Evolutionary conservation across 92 coral and sea anemone genomes (phyloP).

Genomic region (Epizoanthus rinbou): DNA sequence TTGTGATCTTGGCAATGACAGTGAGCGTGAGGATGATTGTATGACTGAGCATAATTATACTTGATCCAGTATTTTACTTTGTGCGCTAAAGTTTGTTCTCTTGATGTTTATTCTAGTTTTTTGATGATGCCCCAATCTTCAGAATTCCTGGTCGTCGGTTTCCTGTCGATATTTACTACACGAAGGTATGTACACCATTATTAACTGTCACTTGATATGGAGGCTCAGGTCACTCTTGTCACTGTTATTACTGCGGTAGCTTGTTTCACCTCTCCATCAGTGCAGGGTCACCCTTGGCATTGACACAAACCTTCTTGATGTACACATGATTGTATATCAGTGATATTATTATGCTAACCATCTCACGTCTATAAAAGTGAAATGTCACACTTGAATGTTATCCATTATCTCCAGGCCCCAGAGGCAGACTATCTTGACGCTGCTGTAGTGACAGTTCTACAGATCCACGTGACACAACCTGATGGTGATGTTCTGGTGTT

Average conservation of each 20-base stretch:
- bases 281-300: no score
- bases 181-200: slow-evolving; percentile 66
- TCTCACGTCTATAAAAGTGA: no score
- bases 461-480: slow-evolving; percentile 97
- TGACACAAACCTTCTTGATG: no score
- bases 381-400: no score
- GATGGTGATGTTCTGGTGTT: slow-evolving; percentile 93
- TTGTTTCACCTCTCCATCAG: no score
- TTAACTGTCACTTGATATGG: no score
- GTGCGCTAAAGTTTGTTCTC: not conserved
- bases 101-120: slow-evolving; percentile 66
- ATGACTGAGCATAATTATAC: not conserved
- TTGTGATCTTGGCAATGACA: no score
- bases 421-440: slow-evolving; percentile 99
- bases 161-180: slow-evolving; percentile 96
- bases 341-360: no score
- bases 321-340: not conserved
- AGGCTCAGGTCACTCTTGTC: not conserved
- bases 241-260: no score
- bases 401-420: slow-evolving; percentile 78
- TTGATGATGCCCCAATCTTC: slow-evolving; percentile 99
- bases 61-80: slow-evolving; percentile 1
- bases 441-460: slow-evolving; percentile 93
- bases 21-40: no score
- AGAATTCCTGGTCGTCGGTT: slow-evolving; percentile 98